Percentiles rank a stretch among this genome's conserved stretches.
Evolutionary conservation across 2,797 vertebrate species (phyloP).

Genomic region (Prionace glauca): DNA sequence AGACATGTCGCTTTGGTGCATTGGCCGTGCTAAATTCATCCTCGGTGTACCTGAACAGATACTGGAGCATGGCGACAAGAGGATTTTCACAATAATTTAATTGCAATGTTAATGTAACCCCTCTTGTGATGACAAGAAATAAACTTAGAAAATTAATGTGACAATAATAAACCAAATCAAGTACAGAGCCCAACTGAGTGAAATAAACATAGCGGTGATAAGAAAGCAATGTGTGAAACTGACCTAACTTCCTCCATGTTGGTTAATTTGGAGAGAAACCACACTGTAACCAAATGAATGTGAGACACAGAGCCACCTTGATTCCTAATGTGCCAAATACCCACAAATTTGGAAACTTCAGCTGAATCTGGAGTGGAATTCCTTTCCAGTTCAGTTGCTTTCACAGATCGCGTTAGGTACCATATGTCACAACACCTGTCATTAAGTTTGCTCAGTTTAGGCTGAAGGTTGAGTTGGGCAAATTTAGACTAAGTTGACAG

Average conservation of each 20-base stretch:
- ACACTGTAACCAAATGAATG: neutral
- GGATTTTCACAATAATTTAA: no score
- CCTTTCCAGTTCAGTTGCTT: slow-evolving; percentile 9
- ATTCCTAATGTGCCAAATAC: neutral
- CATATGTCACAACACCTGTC: slow-evolving; percentile 23
- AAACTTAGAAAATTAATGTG: no score
- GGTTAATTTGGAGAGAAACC: neutral
- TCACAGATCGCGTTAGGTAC: neutral
- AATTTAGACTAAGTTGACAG: slow-evolving; percentile 12
- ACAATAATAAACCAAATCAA: no score
- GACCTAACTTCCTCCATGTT: neutral
- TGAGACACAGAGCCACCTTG: no score
- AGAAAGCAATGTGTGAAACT: neutral
- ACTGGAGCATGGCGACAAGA: no score
- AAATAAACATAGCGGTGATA: neutral
- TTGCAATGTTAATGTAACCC: no score
- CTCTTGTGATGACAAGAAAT: no score
- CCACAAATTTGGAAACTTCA: neutral
- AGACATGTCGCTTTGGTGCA: no score
- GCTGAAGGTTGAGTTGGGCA: neutral
- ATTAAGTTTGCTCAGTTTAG: slow-evolving; percentile 11
- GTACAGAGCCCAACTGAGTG: neutral
- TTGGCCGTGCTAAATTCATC: no score
- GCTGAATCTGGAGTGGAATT: slow-evolving; percentile 12
- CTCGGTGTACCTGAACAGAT: no score